These are phyloP conservation scores for Drosophila anceps DNA, from an alignment of 2,888 invertebrate species.

Conservation along the genomic window DNA sequence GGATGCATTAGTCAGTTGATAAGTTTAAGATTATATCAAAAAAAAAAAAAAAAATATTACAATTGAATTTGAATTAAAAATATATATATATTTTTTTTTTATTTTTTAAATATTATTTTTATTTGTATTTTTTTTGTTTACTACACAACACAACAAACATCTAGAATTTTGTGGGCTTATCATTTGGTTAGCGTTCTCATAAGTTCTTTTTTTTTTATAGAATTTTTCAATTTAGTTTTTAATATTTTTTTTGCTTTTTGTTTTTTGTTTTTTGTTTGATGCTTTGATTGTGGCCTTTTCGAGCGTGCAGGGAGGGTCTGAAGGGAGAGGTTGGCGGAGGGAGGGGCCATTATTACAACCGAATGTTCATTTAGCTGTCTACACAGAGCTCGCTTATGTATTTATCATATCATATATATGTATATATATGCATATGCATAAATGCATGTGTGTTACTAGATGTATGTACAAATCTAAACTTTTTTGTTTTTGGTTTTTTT, in stretches of 20 bases:
- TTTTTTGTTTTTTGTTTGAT: constrained; percentile 11
- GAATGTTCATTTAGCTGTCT: constrained; percentile 56
- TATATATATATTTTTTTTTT: neutral
- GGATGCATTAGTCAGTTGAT: constrained; percentile 65
- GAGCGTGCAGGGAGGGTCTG: constrained; percentile 1
- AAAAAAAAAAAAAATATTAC: constrained; percentile 1
- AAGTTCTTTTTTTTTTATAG: constrained; percentile 15
- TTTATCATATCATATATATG: constrained; percentile 9
- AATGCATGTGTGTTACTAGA: constrained; percentile 24
- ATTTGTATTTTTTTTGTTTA: constrained; percentile 4
- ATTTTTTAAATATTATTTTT: neutral
- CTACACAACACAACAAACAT: constrained; percentile 55
- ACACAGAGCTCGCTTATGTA: constrained; percentile 26
- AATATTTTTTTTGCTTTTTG: constrained; percentile 6
- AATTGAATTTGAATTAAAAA: constrained; percentile 14
- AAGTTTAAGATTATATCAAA: constrained; percentile 34
- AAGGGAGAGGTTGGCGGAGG: neutral
- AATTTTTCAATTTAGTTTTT: constrained; percentile 15
- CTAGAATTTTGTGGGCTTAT: constrained; percentile 28
- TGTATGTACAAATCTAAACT: constrained; percentile 69
- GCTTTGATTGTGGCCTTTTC: constrained; percentile 56
- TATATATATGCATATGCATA: neutral
- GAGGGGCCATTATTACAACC: constrained; percentile 66
- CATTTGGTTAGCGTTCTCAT: constrained; percentile 22
- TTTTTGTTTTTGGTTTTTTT: constrained; percentile 49